phyloP scores from a whole-genome alignment of 92 coral and sea anemone species.

The Umimayanthus kanabou region DNA sequence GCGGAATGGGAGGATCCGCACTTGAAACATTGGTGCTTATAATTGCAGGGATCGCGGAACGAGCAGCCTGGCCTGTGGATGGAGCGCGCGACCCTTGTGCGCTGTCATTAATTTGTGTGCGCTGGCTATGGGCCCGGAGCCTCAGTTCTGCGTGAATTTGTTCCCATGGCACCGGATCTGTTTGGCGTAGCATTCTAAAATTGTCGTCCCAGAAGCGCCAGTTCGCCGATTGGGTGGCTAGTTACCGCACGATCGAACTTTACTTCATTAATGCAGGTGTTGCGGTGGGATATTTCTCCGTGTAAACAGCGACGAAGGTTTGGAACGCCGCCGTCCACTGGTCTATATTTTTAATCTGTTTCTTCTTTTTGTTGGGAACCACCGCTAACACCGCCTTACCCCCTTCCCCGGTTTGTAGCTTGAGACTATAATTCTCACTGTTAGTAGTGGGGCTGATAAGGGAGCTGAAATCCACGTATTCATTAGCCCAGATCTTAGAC shows the following conservation, averaged over 20 bases:
- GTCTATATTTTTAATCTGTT: not conserved
- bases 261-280: conserved; percentile 43
- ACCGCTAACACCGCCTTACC: conserved; percentile 15
- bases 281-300: not conserved
- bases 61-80: too few species aligned
- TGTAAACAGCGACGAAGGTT: conserved; percentile 36
- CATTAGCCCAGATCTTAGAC: not conserved
- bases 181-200: conserved; percentile 44
- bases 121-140: conserved; percentile 37
- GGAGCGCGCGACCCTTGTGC: not conserved
- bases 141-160: conserved; percentile 45
- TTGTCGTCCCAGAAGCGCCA: conserved; percentile 59
- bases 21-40: conserved; percentile 57
- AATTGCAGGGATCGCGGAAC: conserved; percentile 33
- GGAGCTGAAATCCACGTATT: not conserved
- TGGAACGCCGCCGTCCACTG: conserved; percentile 40
- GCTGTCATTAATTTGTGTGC: not conserved
- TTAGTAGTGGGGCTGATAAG: not conserved
- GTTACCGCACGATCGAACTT: conserved; percentile 48
- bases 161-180: conserved; percentile 39
- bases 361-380: conserved; percentile 12
- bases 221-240: conserved; percentile 44
- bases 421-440: conserved; percentile 11
- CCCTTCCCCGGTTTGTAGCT: conserved; percentile 25
- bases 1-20: conserved; percentile 28